Base-by-base conservation (phyloP, 2,797 vertebrate species). In the Anableps anableps region DNA sequence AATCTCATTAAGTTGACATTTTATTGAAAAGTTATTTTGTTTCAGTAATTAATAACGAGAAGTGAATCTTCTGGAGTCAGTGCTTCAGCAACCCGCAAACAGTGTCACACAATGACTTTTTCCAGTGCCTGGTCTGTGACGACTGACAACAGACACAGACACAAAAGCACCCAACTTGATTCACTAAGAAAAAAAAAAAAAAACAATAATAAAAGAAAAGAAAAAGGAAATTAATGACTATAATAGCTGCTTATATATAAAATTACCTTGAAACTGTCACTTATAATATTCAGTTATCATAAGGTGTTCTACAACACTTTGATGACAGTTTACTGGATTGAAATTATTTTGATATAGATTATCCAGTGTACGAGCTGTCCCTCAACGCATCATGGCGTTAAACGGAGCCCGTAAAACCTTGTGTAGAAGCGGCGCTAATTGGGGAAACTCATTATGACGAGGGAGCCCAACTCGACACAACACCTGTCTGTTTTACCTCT, bases 401-500 rank as follows among this genome's bases (percentile, higher is more conserved):
- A 38, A 41, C 14, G 14, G 68, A 14, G 43, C 13, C 41, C 68
- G 41, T 71, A 70, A 43, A 70, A 70, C 2, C 13, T 5, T 8
- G 23, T 17, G 41, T 71, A 45, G 14, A 71, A 17, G 68, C 68
- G 41, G 41, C 26, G 26, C 41, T 29, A 17, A n/a, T 62, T 45
- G 68, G 41, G 13, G 14, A 17, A 71, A 29, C 41, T 47, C 68
- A 31, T 47, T 71, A 47, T 71, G 11, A 71, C 68, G 14, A 43
- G 68, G 41, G 26, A 71, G 47, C 68, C 43, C 41, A 71, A n/a
- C 2, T 45, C 68, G 68, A 29, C 41, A 47, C 68, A 71, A 71
- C 41, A 71, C 10, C 47, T 34, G 38, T 14, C 41, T 71, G 79
- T 81, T n/a, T 64, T 8, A 78, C 76, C 80, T 78, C 88, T 81